phyloP scores from a whole-genome alignment of 1,140 invertebrate genomes.

The Dysdera silvatica region DNA sequence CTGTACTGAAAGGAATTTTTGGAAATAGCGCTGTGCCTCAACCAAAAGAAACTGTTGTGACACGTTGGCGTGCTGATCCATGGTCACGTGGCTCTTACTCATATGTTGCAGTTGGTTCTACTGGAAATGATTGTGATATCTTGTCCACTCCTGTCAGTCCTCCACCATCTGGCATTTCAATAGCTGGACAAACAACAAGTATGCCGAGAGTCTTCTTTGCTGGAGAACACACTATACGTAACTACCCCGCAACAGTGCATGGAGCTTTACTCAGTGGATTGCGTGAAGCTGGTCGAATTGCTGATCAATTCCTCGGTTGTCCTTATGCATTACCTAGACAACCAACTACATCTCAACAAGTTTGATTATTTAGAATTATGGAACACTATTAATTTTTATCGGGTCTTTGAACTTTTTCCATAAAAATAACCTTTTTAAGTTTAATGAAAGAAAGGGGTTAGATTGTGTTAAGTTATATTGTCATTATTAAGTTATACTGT shows the following conservation, averaged over 20 bases:
- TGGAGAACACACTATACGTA: slow-evolving; percentile 95
- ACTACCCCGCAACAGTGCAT: slow-evolving; percentile 96
- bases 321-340: no score
- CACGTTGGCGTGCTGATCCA: slow-evolving; percentile 89
- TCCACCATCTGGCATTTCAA: slow-evolving; percentile 8
- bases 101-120: slow-evolving; percentile 91
- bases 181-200: slow-evolving; percentile 33
- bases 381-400: no score
- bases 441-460: no score
- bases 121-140: slow-evolving; percentile 90
- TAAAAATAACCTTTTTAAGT: no score
- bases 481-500: no score
- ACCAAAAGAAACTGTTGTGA: slow-evolving; percentile 93
- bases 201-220: slow-evolving; percentile 75
- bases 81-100: slow-evolving; percentile 93
- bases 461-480: no score
- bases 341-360: no score
- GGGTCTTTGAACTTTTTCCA: no score
- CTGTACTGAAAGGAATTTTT: slow-evolving; percentile 87
- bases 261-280: slow-evolving; percentile 91
- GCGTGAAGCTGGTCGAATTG: slow-evolving; percentile 85
- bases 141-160: slow-evolving; percentile 75
- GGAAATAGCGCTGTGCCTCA: slow-evolving; percentile 80
- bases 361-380: no score
- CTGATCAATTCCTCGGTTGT: slow-evolving; percentile 71